Evolutionary conservation across 2,888 invertebrate species (phyloP).

Genomic region (Pyrochroa serraticornis): DNA sequence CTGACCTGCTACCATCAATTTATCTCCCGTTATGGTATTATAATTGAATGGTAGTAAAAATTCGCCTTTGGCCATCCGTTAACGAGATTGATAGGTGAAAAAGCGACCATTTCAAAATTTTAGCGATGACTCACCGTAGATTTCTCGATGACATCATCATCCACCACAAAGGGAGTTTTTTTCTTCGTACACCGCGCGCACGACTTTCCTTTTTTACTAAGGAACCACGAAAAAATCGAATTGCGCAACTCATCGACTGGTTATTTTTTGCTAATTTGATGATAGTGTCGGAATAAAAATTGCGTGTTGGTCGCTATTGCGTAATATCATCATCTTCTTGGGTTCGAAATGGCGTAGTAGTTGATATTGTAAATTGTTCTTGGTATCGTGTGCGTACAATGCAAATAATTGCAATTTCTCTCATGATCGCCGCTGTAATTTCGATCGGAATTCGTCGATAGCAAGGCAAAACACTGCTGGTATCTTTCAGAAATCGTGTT

Average conservation of each 20-base stretch:
- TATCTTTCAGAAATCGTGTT: background rate
- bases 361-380: too few relatives aligned
- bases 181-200: background rate
- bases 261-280: too few relatives aligned
- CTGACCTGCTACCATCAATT: slow-evolving; percentile 11
- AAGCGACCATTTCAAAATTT: slow-evolving; percentile 7
- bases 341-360: background rate
- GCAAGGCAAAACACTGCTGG: background rate
- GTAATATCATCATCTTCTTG: too few relatives aligned
- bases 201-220: background rate
- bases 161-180: background rate
- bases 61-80: background rate
- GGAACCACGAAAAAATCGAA: too few relatives aligned
- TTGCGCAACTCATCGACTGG: too few relatives aligned
- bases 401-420: slow-evolving; percentile 8
- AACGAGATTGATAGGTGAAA: slow-evolving; percentile 11
- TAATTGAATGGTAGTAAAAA: slow-evolving; percentile 3
- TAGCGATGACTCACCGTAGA: slow-evolving; percentile 5
- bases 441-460: slow-evolving; percentile 12
- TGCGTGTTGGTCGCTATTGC: too few relatives aligned
- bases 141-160: slow-evolving; percentile 15
- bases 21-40: slow-evolving; percentile 10
- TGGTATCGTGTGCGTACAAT: background rate
- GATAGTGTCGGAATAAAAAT: too few relatives aligned
- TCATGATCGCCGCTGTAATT: slow-evolving; percentile 7